Conservation (phyloP, 2,888 invertebrate species). For the Glaucopsyche alexis region DNA sequence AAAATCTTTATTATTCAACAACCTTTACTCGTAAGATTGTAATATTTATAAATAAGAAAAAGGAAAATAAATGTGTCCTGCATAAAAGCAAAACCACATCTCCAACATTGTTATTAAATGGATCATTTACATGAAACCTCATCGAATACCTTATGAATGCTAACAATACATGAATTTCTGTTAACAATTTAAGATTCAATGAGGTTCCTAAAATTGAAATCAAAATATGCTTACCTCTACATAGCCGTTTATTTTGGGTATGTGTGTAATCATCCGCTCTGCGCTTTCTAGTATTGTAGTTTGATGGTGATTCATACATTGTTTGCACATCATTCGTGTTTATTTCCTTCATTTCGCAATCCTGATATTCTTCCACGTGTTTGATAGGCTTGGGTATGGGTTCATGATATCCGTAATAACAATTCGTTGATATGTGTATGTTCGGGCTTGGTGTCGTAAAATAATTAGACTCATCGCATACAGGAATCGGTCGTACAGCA, state of each 20-base stretch:
- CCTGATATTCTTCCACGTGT: slow-evolving; percentile 46
- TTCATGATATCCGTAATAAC: slow-evolving; percentile 76
- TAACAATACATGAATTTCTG: background rate
- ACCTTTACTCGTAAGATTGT: background rate
- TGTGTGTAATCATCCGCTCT: slow-evolving; percentile 61
- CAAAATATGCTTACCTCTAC: slow-evolving; percentile 64
- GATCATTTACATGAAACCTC: slow-evolving; percentile 31
- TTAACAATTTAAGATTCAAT: slow-evolving; percentile 47
- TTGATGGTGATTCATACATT: slow-evolving; percentile 40
- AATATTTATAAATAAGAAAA: background rate
- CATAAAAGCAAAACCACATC: background rate
- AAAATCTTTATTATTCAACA: background rate
- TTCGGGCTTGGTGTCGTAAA: slow-evolving; percentile 67
- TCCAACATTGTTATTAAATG: background rate
- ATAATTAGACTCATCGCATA: slow-evolving; percentile 62
- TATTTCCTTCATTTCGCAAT: slow-evolving; percentile 65
- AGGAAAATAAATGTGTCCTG: slow-evolving; percentile 3
- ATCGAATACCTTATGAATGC: slow-evolving; percentile 32
- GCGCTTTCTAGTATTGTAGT: slow-evolving; percentile 60
- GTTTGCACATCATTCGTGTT: slow-evolving; percentile 37
- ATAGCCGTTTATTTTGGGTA: slow-evolving; percentile 64
- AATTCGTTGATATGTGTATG: slow-evolving; percentile 73
- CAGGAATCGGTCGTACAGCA: slow-evolving; percentile 68
- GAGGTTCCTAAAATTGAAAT: slow-evolving; percentile 48
- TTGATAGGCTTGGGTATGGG: slow-evolving; percentile 52